Base-by-base conservation (phyloP, 2,888 invertebrate species). In the Tinea semifulvella region DNA sequence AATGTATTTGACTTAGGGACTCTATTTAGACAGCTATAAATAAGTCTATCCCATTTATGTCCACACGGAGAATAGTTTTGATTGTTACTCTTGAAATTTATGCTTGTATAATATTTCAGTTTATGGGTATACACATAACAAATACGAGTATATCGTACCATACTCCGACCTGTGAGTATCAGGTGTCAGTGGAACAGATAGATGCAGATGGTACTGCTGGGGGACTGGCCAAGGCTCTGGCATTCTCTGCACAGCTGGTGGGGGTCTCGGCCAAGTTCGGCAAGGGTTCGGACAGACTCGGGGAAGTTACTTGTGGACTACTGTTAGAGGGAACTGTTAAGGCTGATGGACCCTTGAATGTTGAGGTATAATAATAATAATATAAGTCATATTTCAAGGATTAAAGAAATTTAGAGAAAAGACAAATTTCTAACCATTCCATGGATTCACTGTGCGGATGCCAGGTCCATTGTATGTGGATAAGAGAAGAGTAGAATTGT, bases 91-190 rank as follows among this genome's bases (percentile, higher is more conserved):
- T n/a, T n/a, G n/a, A n/a, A n/a, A n/a, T n/a, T n/a, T n/a, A n/a
- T n/a, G n/a, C n/a, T n/a, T 26, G 7, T 4, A n/a, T 6, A 26
- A 6, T 16, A 36, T 49, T 64, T 28, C 65, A 94, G 90, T 94
- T 94, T 64, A 91, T 93, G 88, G 92, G 92, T 8, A 85, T 94
- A 14, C 91, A 92, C 60, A 84, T 94, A 45, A 89, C 89, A 59
- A 89, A 92, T 75, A 91, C 63, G 61, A 87, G 62, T 75, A 85
- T 72, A 1, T 69, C 56, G 1, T 56, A 75, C 13, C 54, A 60
- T 25, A 61, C 85, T 40, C 87, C 86, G 16, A 87, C 87, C 6
- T 91, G 88, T 85, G 74, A 88, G 17, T 72, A 90, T 2, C 89
- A 89, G 56, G 87, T 88, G 2, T 87, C 87, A 2, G 89, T 91